Evolutionary conservation across 2,113 vertebrate species (phyloP).

Genomic region (Sisor rabdophorus): DNA sequence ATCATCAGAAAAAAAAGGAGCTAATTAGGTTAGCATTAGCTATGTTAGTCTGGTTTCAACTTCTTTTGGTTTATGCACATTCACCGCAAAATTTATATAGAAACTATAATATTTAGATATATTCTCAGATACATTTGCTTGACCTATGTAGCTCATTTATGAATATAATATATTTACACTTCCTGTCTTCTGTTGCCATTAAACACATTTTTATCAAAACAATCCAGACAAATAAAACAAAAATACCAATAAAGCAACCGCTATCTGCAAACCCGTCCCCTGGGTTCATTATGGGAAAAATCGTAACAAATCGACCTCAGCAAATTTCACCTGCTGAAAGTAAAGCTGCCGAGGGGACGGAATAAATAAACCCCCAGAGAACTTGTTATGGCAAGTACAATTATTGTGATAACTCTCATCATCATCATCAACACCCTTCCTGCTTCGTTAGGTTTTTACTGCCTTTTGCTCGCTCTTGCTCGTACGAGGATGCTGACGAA

Average conservation of each 20-base stretch:
- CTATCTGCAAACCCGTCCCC: slow-evolving; percentile 8
- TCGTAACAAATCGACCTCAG: slow-evolving; percentile 24
- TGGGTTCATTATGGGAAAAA: slow-evolving; percentile 1
- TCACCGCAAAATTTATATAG: background rate
- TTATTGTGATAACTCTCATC: slow-evolving; percentile 26
- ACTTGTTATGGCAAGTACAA: slow-evolving; percentile 16
- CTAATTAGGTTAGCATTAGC: background rate
- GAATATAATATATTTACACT: background rate
- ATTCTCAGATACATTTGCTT: background rate
- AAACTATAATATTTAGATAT: background rate
- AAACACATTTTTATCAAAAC: background rate
- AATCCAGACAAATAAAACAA: background rate
- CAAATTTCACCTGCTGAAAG: slow-evolving; percentile 11
- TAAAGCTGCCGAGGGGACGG: background rate
- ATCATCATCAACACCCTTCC: background rate
- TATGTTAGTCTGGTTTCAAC: background rate
- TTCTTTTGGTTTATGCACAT: background rate
- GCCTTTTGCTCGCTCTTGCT: slow-evolving; percentile 1
- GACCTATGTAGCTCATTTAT: background rate
- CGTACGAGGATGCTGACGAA: background rate
- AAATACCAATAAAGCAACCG: background rate
- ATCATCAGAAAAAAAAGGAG: no score
- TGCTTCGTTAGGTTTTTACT: slow-evolving; percentile 17
- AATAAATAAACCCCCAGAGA: slow-evolving; percentile 5
- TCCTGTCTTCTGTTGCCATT: background rate